A percentile compares a stretch with the other conserved stretches of the same genome.
phyloP scores from a whole-genome alignment of 2,888 invertebrate genomes.

The Callinectes sapidus region DNA sequence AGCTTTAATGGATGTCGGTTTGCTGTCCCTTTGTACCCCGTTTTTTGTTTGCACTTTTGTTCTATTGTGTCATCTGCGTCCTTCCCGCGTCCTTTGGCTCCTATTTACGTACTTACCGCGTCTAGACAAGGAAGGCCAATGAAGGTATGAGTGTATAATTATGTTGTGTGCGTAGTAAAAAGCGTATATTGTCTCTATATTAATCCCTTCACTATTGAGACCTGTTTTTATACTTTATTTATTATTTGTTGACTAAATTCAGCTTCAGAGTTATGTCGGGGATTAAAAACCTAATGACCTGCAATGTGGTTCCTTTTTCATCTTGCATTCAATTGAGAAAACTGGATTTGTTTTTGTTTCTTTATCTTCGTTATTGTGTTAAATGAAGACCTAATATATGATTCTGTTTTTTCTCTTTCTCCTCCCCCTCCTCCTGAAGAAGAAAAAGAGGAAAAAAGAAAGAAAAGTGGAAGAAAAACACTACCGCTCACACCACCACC shows the following conservation, averaged over 20 bases:
- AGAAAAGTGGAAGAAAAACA: neutral
- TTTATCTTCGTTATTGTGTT: too few relatives aligned
- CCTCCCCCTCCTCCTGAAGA: too few relatives aligned
- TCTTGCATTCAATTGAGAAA: too few relatives aligned
- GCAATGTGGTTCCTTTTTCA: neutral
- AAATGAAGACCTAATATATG: too few relatives aligned
- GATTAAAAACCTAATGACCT: neutral
- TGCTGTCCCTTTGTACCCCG: neutral
- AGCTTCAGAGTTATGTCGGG: too few relatives aligned
- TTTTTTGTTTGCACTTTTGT: neutral
- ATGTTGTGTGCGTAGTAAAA: neutral
- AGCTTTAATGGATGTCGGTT: neutral
- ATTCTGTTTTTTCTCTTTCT: too few relatives aligned
- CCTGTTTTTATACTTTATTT: too few relatives aligned
- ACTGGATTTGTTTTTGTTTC: too few relatives aligned
- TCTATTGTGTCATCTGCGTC: neutral
- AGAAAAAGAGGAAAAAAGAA: too few relatives aligned
- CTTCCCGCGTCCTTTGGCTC: neutral
- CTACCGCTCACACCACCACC: neutral
- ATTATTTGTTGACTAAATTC: too few relatives aligned
- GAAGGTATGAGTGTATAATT: neutral
- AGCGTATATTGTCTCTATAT: too few relatives aligned
- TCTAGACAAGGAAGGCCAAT: neutral
- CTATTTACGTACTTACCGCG: neutral
- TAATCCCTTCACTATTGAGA: too few relatives aligned